Percentiles rank a stretch among this genome's conserved stretches.
These are phyloP conservation scores for Mantis religiosa DNA, from an alignment of 2,888 invertebrate species.

Conservation along the genomic window DNA sequence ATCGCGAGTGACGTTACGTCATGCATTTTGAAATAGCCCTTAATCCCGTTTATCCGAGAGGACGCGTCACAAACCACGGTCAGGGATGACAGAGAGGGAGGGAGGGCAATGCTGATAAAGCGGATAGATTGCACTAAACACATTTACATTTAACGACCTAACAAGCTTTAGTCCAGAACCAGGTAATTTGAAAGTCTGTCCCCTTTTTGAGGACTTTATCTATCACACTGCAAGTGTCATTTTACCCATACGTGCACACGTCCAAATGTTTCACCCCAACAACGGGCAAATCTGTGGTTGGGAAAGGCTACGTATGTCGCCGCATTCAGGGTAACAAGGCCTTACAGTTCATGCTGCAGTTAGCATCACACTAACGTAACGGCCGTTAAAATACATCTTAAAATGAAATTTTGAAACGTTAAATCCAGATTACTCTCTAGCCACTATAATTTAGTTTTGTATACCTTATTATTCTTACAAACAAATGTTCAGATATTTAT, in stretches of 20 bases:
- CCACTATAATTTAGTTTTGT: too few species aligned
- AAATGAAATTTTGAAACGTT: too few species aligned
- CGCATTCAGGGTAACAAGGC: too few species aligned
- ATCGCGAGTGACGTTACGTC: neutral
- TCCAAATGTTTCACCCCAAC: neutral
- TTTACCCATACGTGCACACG: neutral
- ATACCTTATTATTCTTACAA: too few species aligned
- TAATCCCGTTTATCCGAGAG: neutral
- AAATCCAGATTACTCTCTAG: too few species aligned
- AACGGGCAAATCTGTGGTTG: neutral
- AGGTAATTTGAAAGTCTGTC: neutral
- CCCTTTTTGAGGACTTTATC: neutral
- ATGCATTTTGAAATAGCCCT: neutral
- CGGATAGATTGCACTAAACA: neutral
- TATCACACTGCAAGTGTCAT: neutral
- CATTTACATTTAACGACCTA: neutral
- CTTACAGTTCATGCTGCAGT: too few species aligned
- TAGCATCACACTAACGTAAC: too few species aligned
- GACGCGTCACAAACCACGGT: neutral
- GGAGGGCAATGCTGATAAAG: neutral
- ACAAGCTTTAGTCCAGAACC: neutral
- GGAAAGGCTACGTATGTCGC: neutral
- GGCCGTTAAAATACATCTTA: too few species aligned
- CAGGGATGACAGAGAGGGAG: neutral
- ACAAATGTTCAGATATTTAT: too few species aligned